Evolutionary conservation across 2,888 invertebrate species (phyloP), one percentile per base, ranked within the genome.

Genomic region (Cheilosia vernalis): DNA sequence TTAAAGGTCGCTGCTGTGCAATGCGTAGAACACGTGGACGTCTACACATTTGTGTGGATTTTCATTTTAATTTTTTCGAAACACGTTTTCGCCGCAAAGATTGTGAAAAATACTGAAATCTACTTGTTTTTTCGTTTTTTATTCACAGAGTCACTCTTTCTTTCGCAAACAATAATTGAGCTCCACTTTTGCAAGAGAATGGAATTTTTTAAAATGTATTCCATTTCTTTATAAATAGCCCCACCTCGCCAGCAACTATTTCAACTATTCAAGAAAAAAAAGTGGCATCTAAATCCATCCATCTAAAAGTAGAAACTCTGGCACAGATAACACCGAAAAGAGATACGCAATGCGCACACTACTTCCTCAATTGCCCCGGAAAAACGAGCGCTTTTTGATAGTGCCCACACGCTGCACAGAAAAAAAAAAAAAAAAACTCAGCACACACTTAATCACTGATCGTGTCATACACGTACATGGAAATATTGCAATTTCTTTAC

Each of bases 141-240:
- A 7, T 24, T 13, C 1, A 51, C 2, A 51, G 24, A 24, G 27
- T 21, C 49, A 49, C 21, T 21, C 13, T 21, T 49, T 21, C 49
- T 21, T 21, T 13, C 17, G 19, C 47, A 10, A 30, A 30, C 30
- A 33, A 55, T 17, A 33, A 55, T 17, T 55, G 17, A 60, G 42
- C 42, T 27, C 1, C 60, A 66, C 73, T 80, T 44, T 47, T 73
- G 44, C 15, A 21, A 60, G 7, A 60, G 37, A 67, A 67, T 69
- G 80, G 80, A 80, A 74, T 81, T 63, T 63, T 49, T 42, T 30
- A 7, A 30, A 63, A 55, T 67, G 13, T 10, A 3, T 66, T 79
- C 61, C 66, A 63, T 40, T 51, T 17, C 40, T 70, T 64, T 70
- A 76, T 27, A 76, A 82, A 82, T 76, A 82, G 64, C 19, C n/a